A percentile compares a stretch with the other conserved stretches of the same genome.
These are phyloP conservation scores for Polydrusus tereticollis DNA, from an alignment of 2,888 invertebrate genomes.

Conservation along the genomic window DNA sequence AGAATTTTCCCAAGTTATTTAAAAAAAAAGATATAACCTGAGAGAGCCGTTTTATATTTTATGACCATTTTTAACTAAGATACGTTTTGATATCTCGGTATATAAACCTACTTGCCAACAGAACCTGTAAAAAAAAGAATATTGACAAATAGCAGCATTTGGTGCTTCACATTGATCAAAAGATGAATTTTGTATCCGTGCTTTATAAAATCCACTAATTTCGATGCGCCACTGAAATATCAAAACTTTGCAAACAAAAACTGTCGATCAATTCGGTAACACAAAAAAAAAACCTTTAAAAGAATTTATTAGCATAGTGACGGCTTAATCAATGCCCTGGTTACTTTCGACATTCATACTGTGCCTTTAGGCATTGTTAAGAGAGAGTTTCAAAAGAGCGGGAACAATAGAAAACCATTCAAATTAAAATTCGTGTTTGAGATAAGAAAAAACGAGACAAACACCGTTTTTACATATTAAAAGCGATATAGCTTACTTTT, in stretches of 20 bases:
- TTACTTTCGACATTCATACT: conserved; percentile 14
- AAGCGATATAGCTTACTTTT: neutral
- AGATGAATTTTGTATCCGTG: too few relatives aligned
- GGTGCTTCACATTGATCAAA: too few relatives aligned
- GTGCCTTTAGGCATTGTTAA: conserved; percentile 21
- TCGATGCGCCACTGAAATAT: neutral
- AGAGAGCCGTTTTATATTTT: too few relatives aligned
- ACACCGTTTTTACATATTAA: conserved; percentile 1
- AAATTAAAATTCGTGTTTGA: conserved; percentile 20
- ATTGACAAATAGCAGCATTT: too few relatives aligned
- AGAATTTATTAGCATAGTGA: conserved; percentile 10
- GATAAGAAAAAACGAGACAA: conserved; percentile 8
- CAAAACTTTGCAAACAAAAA: conserved; percentile 2
- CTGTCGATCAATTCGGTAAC: neutral
- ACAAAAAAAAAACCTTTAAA: conserved; percentile 14
- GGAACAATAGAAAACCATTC: conserved; percentile 14
- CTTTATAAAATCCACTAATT: too few relatives aligned
- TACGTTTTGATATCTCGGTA: too few relatives aligned
- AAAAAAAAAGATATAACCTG: too few relatives aligned
- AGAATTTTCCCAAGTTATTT: too few relatives aligned
- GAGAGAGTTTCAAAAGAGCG: conserved; percentile 5
- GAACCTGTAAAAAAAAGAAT: too few relatives aligned
- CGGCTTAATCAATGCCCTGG: conserved; percentile 11
- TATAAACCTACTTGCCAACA: too few relatives aligned
- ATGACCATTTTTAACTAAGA: too few relatives aligned